Percentiles rank a stretch among this genome's conserved stretches.
phyloP scores from a whole-genome alignment of 2,888 invertebrate genomes.

The Coecobrya sp. region DNA sequence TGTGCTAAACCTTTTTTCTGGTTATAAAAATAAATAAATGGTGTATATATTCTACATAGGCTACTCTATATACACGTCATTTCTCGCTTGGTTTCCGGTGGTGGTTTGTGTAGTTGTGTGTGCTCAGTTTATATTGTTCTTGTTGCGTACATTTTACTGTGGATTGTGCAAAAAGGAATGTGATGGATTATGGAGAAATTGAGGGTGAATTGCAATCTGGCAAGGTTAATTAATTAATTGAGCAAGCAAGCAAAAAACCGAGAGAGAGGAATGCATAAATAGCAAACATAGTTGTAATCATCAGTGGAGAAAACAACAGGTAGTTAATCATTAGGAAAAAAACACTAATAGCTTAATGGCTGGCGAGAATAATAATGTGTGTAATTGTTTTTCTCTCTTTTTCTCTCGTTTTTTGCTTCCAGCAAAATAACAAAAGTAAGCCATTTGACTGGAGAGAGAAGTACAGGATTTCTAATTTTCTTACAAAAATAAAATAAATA shows the following conservation, averaged over 20 bases:
- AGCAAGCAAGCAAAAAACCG: background rate
- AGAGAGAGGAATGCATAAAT: background rate
- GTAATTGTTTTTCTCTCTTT: background rate
- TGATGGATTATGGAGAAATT: slow-evolving; percentile 16
- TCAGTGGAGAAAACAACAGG: slow-evolving; percentile 12
- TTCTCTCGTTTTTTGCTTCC: too few species aligned
- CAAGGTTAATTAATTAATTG: slow-evolving; percentile 48
- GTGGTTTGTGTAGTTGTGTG: too few species aligned
- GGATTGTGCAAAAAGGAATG: background rate
- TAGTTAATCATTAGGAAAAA: background rate
- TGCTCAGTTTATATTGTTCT: too few species aligned
- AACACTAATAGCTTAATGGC: background rate
- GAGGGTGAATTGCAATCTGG: background rate
- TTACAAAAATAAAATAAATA: too few species aligned
- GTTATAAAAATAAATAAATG: background rate
- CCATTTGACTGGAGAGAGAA: too few species aligned
- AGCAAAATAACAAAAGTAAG: too few species aligned
- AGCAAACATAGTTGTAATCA: background rate
- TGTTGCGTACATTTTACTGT: too few species aligned
- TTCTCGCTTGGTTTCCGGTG: background rate
- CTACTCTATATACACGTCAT: background rate
- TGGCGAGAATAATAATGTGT: too few species aligned
- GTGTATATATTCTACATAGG: background rate
- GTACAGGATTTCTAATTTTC: too few species aligned
- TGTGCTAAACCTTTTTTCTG: background rate